phyloP scores from a whole-genome alignment of 1,140 invertebrate species.

The Atta colombica region DNA sequence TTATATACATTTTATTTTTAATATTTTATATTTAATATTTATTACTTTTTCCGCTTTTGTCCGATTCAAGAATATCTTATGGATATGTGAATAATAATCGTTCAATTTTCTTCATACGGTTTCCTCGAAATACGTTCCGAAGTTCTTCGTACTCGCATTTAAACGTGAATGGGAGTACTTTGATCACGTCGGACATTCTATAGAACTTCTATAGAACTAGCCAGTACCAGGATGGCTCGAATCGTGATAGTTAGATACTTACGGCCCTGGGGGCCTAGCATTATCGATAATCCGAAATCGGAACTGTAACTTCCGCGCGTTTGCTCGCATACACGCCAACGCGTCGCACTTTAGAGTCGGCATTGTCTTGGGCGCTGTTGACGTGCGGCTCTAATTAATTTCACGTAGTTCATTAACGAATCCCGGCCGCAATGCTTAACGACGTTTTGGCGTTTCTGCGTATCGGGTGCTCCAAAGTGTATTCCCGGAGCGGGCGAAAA shows the following conservation, averaged over 20 bases:
- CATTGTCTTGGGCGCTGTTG: constrained; percentile 67
- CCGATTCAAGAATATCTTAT: not conserved
- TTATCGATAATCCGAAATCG: constrained; percentile 78
- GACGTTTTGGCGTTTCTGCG: constrained; percentile 60
- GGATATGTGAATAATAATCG: not conserved
- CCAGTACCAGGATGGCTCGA: constrained; percentile 47
- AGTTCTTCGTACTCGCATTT: constrained; percentile 38
- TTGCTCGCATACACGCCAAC: constrained; percentile 35
- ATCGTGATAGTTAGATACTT: constrained; percentile 66
- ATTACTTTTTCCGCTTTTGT: not conserved
- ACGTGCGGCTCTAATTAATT: constrained; percentile 74
- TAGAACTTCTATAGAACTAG: constrained; percentile 17
- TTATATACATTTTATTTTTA: not conserved
- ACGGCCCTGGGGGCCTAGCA: constrained; percentile 51
- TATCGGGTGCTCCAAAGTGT: constrained; percentile 38
- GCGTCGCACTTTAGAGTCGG: constrained; percentile 18
- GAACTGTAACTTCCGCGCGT: constrained; percentile 63
- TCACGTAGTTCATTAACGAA: constrained; percentile 75
- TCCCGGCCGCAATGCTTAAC: constrained; percentile 70
- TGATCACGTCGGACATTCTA: constrained; percentile 45
- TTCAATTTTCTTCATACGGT: constrained; percentile 5
- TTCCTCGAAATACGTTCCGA: not conserved
- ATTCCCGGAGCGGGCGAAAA: constrained; percentile 48
- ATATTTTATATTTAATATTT: not conserved
- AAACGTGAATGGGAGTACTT: constrained; percentile 22